These are phyloP conservation scores for Temnothorax nylanderi DNA, from an alignment of 1,140 invertebrate genomes.

Conservation along the genomic window DNA sequence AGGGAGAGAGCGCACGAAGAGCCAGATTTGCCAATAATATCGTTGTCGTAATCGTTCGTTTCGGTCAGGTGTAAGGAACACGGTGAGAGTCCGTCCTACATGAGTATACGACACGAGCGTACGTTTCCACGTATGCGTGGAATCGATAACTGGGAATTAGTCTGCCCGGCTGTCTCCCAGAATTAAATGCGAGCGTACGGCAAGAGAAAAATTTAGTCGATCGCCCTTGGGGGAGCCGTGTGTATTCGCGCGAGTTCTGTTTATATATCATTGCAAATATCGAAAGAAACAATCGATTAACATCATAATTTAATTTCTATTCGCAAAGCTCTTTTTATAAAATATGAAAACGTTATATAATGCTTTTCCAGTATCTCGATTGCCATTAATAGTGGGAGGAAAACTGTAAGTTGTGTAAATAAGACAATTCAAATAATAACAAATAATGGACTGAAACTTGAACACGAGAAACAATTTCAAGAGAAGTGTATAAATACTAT, in stretches of 20 bases:
- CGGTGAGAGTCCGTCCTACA: conserved; percentile 57
- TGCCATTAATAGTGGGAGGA: background rate
- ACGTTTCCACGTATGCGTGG: conserved; percentile 74
- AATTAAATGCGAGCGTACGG: conserved; percentile 64
- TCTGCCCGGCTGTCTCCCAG: conserved; percentile 78
- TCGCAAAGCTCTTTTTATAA: background rate
- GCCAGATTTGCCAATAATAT: background rate
- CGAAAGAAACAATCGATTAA: background rate
- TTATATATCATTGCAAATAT: conserved; percentile 11
- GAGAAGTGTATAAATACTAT: background rate
- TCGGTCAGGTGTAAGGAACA: conserved; percentile 53
- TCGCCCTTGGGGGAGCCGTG: background rate
- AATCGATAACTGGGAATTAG: conserved; percentile 82
- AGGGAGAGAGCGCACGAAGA: background rate
- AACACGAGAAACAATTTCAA: background rate
- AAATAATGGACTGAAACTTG: background rate
- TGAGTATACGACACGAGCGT: conserved; percentile 70
- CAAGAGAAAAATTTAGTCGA: conserved; percentile 49
- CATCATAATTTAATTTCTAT: background rate
- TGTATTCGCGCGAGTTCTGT: background rate
- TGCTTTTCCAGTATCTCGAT: background rate
- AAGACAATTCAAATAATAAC: conserved; percentile 2
- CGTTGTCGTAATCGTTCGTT: conserved; percentile 6
- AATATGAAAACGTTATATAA: background rate
- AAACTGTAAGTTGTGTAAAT: background rate